Evolutionary conservation across 2,797 vertebrate species (phyloP), one percentile per base, ranked within the genome.

Genomic region (Cetoscarus ocellatus): DNA sequence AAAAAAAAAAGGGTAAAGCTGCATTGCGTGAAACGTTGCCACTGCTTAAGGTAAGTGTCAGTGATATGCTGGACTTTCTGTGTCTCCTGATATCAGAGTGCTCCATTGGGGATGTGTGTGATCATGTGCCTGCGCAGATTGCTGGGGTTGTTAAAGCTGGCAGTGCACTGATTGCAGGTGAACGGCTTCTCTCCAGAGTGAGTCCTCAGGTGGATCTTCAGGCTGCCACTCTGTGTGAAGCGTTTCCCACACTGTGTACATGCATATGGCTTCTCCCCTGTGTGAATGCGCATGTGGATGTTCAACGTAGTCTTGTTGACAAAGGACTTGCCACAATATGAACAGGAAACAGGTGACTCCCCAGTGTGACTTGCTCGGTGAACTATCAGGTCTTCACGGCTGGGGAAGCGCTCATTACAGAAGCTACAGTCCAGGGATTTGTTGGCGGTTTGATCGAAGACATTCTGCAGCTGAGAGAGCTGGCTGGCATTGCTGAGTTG

Each of bases 211-310:
- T 94, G 93, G 77, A 93, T 93, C 70, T 92, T 92, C 68, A 94
- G 87, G 86, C 91, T 92, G 63, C 93, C 92, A 14, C 88, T 92
- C 67, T 93, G 93, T 0, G 92, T 92, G 90, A 94, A 93, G 66
- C 92, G 87, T 14, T 93, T 93, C 14, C 92, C 93, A 1, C 93
- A 94, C 67, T 91, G 89, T 1, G 48, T 15, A 14, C 93, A 94
- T 1, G 75, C 88, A 8, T 92, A 93, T 0, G 93, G 93, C 82
- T 92, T 93, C 77, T 93, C 93, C 10, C 92, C 93, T 0, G 91
- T 94, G 85, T 94, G 93, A 34, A 94, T 92, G 55, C 91, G 92
- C 92, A 91, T 91, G 88, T 93, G 92, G 72, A 93, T 93, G 74
- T 27, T 80, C 71, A 93, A 79, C 0, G 91, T 93, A 71, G 86